Evolutionary conservation across 2,113 vertebrate genomes (phyloP), one percentile per base, ranked within the genome.

Genomic region (Eubucco bourcierii): DNA sequence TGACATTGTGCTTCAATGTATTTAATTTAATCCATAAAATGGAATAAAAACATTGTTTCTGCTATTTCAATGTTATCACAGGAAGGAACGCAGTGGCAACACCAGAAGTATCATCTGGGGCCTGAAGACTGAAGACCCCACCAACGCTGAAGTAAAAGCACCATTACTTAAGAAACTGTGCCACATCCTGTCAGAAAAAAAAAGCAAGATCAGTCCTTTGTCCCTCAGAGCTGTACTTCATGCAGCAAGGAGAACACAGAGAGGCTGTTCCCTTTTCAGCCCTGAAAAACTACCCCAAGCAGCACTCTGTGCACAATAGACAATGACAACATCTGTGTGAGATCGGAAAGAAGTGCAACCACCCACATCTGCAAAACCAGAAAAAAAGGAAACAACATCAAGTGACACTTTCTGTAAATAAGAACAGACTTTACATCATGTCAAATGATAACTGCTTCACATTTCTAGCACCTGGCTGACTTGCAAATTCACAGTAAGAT

Each of bases 281-380:
- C 80, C 60, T 61, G 83, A 56, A 87, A 20, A 93, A 68, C 77
- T 41, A 76, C 55, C 71, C 90, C 83, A 53, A 90, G 66, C 89
- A 91, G 61, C 66, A 55, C 56, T 15, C 55, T 31, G 53, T 24
- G 55, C 67, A 96, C 95, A 93, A 95, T 91, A 72, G 78, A 94
- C 86, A 93, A 97, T 91, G 90, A 60, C 92, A 94, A 92, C 81
- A 96, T 92, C 87, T 87, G 86, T 77, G 88, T 6, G 79, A 83
- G 67, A 94, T 83, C 66, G 44, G 90, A 90, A 90, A 93, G 94
- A 90, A 71, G 66, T 60, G 61, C 83, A 72, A 78, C 33, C 33
- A 66, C 55, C 60, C 89, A 81, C 88, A 94, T 94, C 92, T 94
- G 92, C 91, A 90, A 52, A 78, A 46, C 0, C 1, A 50, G 52